Conservation (phyloP, 2,888 invertebrate genomes). For the Cataglyphis cursor region DNA sequence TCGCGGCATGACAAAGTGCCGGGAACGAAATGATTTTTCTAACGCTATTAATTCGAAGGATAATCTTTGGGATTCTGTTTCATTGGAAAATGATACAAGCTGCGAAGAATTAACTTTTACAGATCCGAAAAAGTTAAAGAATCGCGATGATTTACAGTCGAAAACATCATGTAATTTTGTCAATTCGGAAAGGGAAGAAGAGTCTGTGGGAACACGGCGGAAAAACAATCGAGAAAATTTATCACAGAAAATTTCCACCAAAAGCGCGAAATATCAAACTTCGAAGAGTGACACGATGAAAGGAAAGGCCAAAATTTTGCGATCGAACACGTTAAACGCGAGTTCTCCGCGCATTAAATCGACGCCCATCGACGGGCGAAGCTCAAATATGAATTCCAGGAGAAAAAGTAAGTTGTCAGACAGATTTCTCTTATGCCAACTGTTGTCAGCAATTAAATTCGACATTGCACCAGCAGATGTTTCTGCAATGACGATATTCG, state of each 20-base stretch:
- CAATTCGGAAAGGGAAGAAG: neutral
- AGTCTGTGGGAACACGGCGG: neutral
- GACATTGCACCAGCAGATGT: neutral
- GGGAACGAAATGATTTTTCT: neutral
- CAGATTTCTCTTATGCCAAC: neutral
- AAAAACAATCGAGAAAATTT: neutral
- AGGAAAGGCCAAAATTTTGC: neutral
- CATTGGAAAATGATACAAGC: conserved; percentile 29
- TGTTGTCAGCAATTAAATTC: neutral
- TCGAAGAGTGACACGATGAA: neutral
- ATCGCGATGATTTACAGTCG: neutral
- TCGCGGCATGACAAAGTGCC: neutral
- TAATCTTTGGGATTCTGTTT: conserved; percentile 63
- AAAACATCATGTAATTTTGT: neutral
- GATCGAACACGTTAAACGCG: neutral
- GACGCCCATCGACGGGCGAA: neutral
- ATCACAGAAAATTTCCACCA: neutral
- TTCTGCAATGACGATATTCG: neutral
- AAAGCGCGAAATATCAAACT: neutral
- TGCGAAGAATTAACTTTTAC: neutral
- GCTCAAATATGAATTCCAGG: neutral
- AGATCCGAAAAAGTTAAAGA: neutral
- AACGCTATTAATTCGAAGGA: neutral
- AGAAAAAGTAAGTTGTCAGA: conserved; percentile 2
- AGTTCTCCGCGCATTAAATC: conserved; percentile 14